phyloP scores from a whole-genome alignment of 2,113 vertebrate species.

The Xerus inauris region DNA sequence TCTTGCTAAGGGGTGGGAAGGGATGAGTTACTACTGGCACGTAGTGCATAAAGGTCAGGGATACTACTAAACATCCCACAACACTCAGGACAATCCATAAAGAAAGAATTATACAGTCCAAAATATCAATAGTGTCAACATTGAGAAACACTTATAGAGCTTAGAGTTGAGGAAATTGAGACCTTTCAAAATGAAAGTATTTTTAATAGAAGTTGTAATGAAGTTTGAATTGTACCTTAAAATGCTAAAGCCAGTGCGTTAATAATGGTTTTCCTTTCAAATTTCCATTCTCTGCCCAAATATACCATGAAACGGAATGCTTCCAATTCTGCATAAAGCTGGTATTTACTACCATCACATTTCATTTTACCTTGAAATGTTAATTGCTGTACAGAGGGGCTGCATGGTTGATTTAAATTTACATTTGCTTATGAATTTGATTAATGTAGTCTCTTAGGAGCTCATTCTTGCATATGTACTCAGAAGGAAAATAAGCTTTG shows the following conservation, averaged over 20 bases:
- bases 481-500: conserved; percentile 61
- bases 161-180: neutral
- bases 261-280: conserved; percentile 69
- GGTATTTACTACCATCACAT: conserved; percentile 58
- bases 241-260: conserved; percentile 30
- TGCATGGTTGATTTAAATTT: conserved; percentile 77
- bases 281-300: conserved; percentile 28
- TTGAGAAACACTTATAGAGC: neutral
- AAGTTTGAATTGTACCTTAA: conserved; percentile 54
- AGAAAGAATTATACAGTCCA: neutral
- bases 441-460: conserved; percentile 76
- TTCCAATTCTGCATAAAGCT: conserved; percentile 62
- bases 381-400: conserved; percentile 73
- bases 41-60: neutral
- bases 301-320: conserved; percentile 42
- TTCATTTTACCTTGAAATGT: conserved; percentile 81
- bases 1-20: neutral
- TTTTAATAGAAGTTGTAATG: conserved; percentile 49
- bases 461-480: conserved; percentile 57
- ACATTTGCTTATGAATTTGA: conserved; percentile 75
- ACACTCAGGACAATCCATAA: neutral
- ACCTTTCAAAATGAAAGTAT: neutral
- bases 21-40: neutral
- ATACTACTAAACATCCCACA: neutral
- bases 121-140: neutral